Percentiles rank a stretch among this genome's conserved stretches.
Conservation (phyloP, 2,888 invertebrate genomes). For the Alloscopus bannaensis region DNA sequence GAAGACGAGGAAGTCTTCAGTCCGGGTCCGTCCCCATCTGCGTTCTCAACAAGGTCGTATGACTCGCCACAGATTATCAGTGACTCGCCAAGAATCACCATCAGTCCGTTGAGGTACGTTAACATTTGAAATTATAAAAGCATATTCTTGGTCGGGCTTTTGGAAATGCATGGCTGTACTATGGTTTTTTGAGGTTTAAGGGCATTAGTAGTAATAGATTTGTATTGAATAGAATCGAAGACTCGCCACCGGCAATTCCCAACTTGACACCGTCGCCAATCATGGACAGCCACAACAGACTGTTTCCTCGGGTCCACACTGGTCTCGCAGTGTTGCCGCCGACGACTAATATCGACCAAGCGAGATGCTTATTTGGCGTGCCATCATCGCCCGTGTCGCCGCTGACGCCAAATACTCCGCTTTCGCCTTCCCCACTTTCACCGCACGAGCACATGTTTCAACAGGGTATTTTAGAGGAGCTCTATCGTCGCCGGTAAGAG, state of each 20-base stretch:
- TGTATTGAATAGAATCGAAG: too few species aligned
- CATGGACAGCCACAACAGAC: constrained; percentile 79
- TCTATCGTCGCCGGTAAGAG: constrained; percentile 74
- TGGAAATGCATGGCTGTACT: too few species aligned
- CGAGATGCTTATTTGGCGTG: constrained; percentile 74
- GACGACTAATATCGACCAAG: constrained; percentile 76
- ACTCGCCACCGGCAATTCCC: constrained; percentile 65
- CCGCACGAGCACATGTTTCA: constrained; percentile 79
- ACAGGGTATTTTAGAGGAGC: constrained; percentile 73
- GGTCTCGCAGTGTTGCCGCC: constrained; percentile 75
- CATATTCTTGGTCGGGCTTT: too few species aligned
- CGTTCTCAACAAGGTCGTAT: constrained; percentile 77
- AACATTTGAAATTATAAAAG: too few species aligned
- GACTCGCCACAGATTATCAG: constrained; percentile 79
- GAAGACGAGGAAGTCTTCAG: constrained; percentile 80
- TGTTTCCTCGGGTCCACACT: constrained; percentile 76
- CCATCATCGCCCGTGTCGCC: constrained; percentile 80
- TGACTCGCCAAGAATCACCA: constrained; percentile 74
- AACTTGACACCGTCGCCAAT: constrained; percentile 73
- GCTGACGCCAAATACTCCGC: constrained; percentile 76
- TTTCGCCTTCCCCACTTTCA: constrained; percentile 76
- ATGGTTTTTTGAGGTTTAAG: too few species aligned
- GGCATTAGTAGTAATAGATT: too few species aligned
- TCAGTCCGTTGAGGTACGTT: constrained; percentile 74
- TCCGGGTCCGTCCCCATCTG: constrained; percentile 75